Evolutionary conservation across 2,797 vertebrate genomes (phyloP), one percentile per base, ranked within the genome.

Genomic region (Hemitrygon akajei): DNA sequence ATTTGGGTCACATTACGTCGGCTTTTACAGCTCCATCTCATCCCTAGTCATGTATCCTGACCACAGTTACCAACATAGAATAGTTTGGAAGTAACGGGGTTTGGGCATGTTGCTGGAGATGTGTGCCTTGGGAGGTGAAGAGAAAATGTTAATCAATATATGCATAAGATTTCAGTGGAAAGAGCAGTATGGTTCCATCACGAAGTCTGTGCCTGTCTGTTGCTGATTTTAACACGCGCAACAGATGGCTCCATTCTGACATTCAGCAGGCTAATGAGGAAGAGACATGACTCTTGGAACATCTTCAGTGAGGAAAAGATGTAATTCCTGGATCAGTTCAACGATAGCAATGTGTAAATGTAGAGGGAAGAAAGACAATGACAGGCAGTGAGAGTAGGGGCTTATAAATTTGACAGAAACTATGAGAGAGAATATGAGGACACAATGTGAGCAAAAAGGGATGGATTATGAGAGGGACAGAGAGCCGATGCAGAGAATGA

Each of bases 171-270:
- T 69, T 66, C 60, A 89, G 60, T 66, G n/a, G 60, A 89, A 34
- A 63, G 63, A 89, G 86, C n/a, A 5, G 18, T 34, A 20, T 37
- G n/a, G n/a, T 89, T 63, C n/a, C n/a, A 22, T 89, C n/a, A 22
- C 30, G 66, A 22, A 69, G 60, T 37, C 60, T 89, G 86, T 34
- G 11, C 69, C n/a, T 89, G 86, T 66, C 86, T 89, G 58, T n/a
- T 69, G 63, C 63, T 69, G 86, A 89, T 89, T 89, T 89, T 63
- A 89, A 69, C 69, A 89, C n/a, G 20, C 66, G n/a, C 63, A 89
- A 89, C 86, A 89, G 86, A 89, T 89, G 86, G 86, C 86, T 89
- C 60, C 20, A 89, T 69, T 89, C 86, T 89, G 86, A 37, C 86
- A 89, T 63, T 20, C 86, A 66, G 86, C 86, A 89, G 86, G 63